Evolutionary conservation across 2,888 invertebrate species (phyloP), one percentile per base, ranked within the genome.

Genomic region (Drosophila pseudotalamancana): DNA sequence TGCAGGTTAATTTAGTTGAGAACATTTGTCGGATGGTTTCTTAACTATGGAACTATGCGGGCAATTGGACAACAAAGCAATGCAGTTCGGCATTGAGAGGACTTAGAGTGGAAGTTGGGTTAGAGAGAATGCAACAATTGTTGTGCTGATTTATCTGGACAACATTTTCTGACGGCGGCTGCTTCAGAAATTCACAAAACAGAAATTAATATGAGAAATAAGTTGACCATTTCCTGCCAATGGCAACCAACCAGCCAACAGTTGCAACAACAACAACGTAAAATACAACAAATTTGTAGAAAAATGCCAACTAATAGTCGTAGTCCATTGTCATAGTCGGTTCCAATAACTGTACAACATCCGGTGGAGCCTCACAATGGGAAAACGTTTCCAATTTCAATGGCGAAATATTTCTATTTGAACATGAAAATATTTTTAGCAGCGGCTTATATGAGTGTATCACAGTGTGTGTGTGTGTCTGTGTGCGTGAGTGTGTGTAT

Each of bases 261-360:
- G 12, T 27, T 31, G 37, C 48, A 37, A 45, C 11, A 51, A 12
- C 19, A 54, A 31, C 14, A 46, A 32, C 23, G 25, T 42, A 39
- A 49, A 42, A 40, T 16, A 9, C 23, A 65, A 51, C 39, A 5
- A 70, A 64, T 63, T 65, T 50, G 39, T 57, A 61, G 64, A 73
- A 77, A 80, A 70, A 84, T 68, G 55, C 54, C 74, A 73, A 60
- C 67, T 81, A 81, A 81, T 81, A 73, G 74, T 62, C 59, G 64
- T 64, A 65, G 71, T 73, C 73, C 46, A 84, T 87, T 81, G 87
- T 84, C 62, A 63, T 48, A 25, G 56, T 48, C 39, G 29, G 29
- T 37, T 81, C 87, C 81, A 81, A 84, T 87, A 81, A 81, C 78
- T 84, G 82, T 84, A 87, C 78, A 81, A 69, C 82, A 87, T 81